Evolutionary conservation across 2,888 invertebrate species (phyloP), one percentile per base, ranked within the genome.

Genomic region (Macrosoma leucophasiata): DNA sequence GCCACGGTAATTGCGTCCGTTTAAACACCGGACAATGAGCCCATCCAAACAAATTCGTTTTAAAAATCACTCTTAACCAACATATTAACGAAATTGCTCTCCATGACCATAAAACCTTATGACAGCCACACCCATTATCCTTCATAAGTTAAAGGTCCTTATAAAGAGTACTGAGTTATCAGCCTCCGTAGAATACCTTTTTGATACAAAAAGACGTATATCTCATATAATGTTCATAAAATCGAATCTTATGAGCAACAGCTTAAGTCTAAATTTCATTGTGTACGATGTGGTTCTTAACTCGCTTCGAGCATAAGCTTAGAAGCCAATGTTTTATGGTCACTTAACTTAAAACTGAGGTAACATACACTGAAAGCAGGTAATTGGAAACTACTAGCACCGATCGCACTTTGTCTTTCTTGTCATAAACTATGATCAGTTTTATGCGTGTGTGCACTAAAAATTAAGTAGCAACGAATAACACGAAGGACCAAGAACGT

Each of bases 81-180:
- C 67, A 72, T 65, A 68, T 69, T 71, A 66, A 62, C 58, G 35
- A 69, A 69, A 65, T 65, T 60, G 58, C 54, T 48, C 45, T 39
- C 36, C 40, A 46, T 39, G 48, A 33, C 58, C 63, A 71, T 78
- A 76, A 79, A 75, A 68, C 50, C 51, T 75, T 71, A 75, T 70
- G 54, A 62, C 56, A 40, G 48, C 48, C 49, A 50, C 58, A 63
- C 62, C 69, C 74, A 77, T 78, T 77, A 78, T 72, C 59, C 70
- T 66, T 72, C 73, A 73, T 70, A 66, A 70, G 66, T 55, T 51
- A 52, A 50, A 56, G 50, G 52, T 60, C 64, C 69, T 67, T 70
- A 65, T 65, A 70, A 55, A 63, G 60, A 12, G n/a, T n/a, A n/a
- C n/a, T n/a, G n/a, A n/a, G n/a, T n/a, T n/a, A n/a, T n/a, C n/a